phyloP scores from a whole-genome alignment of 2,888 invertebrate species.

The Andrena praecox region DNA sequence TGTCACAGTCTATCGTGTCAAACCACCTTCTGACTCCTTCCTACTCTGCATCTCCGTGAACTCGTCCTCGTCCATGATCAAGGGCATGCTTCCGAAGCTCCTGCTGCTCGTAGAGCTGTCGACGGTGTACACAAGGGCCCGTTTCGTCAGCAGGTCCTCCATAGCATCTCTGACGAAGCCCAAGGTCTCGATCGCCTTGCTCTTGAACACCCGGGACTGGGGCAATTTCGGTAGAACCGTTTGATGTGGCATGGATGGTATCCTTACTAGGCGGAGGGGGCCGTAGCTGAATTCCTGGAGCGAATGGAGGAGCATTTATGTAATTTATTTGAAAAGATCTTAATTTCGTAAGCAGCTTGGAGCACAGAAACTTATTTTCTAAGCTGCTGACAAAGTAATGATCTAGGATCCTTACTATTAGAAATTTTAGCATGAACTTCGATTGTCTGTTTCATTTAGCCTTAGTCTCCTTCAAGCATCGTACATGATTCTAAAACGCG shows the following conservation, averaged over 20 bases:
- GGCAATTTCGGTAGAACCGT: slow-evolving; percentile 78
- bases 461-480: too few species aligned
- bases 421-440: too few species aligned
- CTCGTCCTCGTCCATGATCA: slow-evolving; percentile 82
- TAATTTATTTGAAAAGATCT: not conserved
- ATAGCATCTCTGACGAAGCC: slow-evolving; percentile 78
- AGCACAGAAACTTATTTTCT: not conserved
- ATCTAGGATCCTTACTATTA: too few species aligned
- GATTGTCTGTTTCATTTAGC: too few species aligned
- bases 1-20: too few species aligned
- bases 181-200: slow-evolving; percentile 75
- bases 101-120: slow-evolving; percentile 75
- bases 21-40: slow-evolving; percentile 61
- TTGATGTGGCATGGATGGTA: slow-evolving; percentile 75
- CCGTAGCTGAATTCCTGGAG: slow-evolving; percentile 81
- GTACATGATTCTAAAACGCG: too few species aligned
- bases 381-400: too few species aligned
- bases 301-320: slow-evolving; percentile 10
- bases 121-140: slow-evolving; percentile 81
- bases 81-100: slow-evolving; percentile 70
- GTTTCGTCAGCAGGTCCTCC: slow-evolving; percentile 81
- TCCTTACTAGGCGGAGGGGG: slow-evolving; percentile 79
- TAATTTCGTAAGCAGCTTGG: not conserved
- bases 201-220: slow-evolving; percentile 70
- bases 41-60: slow-evolving; percentile 71